Conservation (phyloP, 2,888 invertebrate genomes). For the Cheiracanthium punctorium region DNA sequence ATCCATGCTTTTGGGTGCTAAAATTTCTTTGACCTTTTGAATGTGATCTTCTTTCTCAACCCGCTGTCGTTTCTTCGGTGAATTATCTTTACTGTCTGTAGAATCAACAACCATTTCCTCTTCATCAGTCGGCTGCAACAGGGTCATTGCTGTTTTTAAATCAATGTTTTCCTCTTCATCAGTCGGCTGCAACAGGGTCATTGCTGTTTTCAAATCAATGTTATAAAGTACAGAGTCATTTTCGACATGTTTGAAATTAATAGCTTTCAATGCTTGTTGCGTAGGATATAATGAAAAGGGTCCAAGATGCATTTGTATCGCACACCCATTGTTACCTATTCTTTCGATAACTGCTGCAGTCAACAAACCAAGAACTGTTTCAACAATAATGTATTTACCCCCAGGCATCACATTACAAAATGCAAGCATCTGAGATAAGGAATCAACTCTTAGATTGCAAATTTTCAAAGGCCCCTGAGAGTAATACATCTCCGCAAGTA, state of each 20-base stretch:
- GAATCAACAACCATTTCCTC: not conserved
- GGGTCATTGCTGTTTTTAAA: conserved; percentile 19
- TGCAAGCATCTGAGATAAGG: conserved; percentile 90
- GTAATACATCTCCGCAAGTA: conserved; percentile 90
- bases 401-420: conserved; percentile 86
- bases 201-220: conserved; percentile 34
- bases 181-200: conserved; percentile 17
- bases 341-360: conserved; percentile 87
- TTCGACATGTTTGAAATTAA: conserved; percentile 86
- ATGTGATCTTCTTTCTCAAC: conserved; percentile 28
- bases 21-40: conserved; percentile 70
- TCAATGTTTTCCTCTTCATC: conserved; percentile 23
- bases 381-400: conserved; percentile 77
- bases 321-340: conserved; percentile 81
- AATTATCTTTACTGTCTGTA: not conserved
- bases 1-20: conserved; percentile 77
- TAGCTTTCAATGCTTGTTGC: conserved; percentile 83
- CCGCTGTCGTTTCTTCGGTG: not conserved
- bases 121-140: conserved; percentile 7
- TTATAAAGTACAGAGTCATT: conserved; percentile 82
- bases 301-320: conserved; percentile 76
- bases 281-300: conserved; percentile 59
- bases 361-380: conserved; percentile 87
- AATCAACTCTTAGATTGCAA: conserved; percentile 87
- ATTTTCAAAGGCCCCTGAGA: conserved; percentile 82